These are phyloP conservation scores for Chaetodon trifascialis DNA, from an alignment of 2,113 vertebrate species.

Conservation along the genomic window DNA sequence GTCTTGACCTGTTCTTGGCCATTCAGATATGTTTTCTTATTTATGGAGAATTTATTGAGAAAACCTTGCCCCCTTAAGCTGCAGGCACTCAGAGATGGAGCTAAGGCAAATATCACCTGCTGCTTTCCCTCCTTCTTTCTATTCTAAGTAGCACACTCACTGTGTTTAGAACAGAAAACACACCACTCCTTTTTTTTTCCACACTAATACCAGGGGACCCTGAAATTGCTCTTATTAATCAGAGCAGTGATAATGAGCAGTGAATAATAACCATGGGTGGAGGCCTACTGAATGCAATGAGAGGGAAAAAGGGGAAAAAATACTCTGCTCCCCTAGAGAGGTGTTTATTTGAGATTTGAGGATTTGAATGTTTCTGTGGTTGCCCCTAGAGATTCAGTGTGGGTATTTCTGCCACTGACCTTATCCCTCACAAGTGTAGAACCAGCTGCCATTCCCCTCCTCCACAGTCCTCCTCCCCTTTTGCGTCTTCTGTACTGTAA, in stretches of 20 bases:
- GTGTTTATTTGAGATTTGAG: conserved; percentile 78
- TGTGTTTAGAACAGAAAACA: conserved; percentile 75
- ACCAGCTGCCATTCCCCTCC: conserved; percentile 63
- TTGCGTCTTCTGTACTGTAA: conserved; percentile 33
- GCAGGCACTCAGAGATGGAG: conserved; percentile 53
- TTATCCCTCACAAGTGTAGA: conserved; percentile 64
- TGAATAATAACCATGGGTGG: conserved; percentile 78
- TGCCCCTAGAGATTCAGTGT: conserved; percentile 57
- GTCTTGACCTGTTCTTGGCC: conserved; percentile 39
- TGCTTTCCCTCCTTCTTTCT: conserved; percentile 50
- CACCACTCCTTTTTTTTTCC: conserved; percentile 65
- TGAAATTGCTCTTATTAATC: conserved; percentile 85
- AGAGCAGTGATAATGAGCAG: conserved; percentile 84
- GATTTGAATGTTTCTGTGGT: conserved; percentile 69
- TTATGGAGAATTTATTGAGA: conserved; percentile 52
- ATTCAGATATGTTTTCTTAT: conserved; percentile 44
- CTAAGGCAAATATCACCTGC: conserved; percentile 74
- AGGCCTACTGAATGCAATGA: conserved; percentile 72
- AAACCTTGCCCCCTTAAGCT: conserved; percentile 55
- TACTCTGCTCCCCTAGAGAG: conserved; percentile 48
- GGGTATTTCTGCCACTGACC: conserved; percentile 78
- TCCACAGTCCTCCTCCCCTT: conserved; percentile 4
- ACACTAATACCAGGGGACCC: conserved; percentile 76
- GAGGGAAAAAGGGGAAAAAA: conserved; percentile 27
- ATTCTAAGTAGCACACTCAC: conserved; percentile 75